These are phyloP conservation scores for Xiphorhynchus elegans DNA, from an alignment of 2,113 vertebrate genomes.

Conservation along the genomic window DNA sequence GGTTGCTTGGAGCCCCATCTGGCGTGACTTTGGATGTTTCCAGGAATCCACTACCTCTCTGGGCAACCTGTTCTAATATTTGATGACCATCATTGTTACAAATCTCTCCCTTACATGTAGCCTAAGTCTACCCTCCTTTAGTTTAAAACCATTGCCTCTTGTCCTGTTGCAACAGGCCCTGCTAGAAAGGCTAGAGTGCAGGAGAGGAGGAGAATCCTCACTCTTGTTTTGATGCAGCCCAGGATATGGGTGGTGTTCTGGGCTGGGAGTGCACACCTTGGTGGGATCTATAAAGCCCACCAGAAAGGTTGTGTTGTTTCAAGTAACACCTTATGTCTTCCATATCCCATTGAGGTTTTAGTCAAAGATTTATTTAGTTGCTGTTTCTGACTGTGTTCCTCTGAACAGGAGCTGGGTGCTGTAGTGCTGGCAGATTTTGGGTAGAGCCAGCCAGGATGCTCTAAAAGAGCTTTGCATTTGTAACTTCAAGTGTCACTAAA, in stretches of 20 bases:
- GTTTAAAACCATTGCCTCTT: not conserved
- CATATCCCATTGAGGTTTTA: not conserved
- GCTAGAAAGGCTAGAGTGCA: not conserved
- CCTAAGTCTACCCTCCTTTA: not conserved
- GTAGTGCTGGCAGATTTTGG: not conserved
- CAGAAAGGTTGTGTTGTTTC: not conserved
- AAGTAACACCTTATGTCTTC: not conserved
- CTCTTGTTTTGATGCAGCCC: not conserved
- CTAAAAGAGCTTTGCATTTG: not conserved
- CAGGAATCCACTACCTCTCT: not conserved
- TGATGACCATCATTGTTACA: not conserved
- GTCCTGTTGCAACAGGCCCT: not conserved
- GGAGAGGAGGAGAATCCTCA: not conserved
- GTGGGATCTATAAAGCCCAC: not conserved
- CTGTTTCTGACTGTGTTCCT: not conserved
- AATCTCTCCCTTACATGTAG: not conserved
- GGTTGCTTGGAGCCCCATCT: not conserved
- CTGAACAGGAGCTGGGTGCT: not conserved
- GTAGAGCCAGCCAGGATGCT: not conserved
- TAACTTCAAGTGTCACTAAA: not conserved
- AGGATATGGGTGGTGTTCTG: not conserved
- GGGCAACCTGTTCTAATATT: not conserved
- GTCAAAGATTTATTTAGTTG: not conserved
- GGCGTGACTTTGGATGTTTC: not conserved
- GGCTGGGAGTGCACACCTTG: not conserved